These are phyloP conservation scores for Agrilus cyanescens DNA, from an alignment of 2,888 invertebrate species.

Conservation along the genomic window DNA sequence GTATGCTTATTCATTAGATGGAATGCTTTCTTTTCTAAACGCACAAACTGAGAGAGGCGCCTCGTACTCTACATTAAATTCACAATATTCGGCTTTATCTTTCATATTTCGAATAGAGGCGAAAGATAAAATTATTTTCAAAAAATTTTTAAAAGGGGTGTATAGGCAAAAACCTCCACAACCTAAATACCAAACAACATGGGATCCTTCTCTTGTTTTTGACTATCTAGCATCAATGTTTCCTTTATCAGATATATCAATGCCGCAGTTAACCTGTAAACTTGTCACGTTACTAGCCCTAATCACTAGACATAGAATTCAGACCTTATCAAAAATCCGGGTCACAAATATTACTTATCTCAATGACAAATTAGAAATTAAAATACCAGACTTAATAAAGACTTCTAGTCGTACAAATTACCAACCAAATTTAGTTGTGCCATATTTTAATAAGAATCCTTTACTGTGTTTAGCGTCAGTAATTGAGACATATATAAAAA, in stretches of 20 bases:
- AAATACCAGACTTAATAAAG: constrained; percentile 15
- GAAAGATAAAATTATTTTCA: constrained; percentile 8
- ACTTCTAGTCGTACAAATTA: constrained; percentile 8
- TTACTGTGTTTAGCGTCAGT: constrained; percentile 10
- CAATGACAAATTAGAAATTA: constrained; percentile 8
- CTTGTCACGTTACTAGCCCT: constrained; percentile 16
- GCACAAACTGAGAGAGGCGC: not conserved
- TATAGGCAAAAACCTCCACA: constrained; percentile 11
- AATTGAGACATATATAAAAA: constrained; percentile 10
- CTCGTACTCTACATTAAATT: not conserved
- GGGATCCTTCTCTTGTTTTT: constrained; percentile 16
- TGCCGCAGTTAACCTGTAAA: constrained; percentile 11
- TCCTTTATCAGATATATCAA: not conserved
- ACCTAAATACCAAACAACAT: constrained; percentile 14
- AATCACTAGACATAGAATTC: constrained; percentile 16
- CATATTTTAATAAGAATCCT: constrained; percentile 10
- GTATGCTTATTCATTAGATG: too few species aligned
- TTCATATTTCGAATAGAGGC: not conserved
- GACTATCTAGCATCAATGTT: constrained; percentile 6
- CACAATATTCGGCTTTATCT: not conserved
- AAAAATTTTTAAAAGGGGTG: constrained; percentile 14
- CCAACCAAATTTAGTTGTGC: constrained; percentile 11
- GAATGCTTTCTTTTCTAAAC: not conserved
- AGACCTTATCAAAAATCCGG: constrained; percentile 16
- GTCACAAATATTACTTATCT: constrained; percentile 5